phyloP scores from a whole-genome alignment of 2,888 invertebrate genomes.

The Suillia variegata region DNA sequence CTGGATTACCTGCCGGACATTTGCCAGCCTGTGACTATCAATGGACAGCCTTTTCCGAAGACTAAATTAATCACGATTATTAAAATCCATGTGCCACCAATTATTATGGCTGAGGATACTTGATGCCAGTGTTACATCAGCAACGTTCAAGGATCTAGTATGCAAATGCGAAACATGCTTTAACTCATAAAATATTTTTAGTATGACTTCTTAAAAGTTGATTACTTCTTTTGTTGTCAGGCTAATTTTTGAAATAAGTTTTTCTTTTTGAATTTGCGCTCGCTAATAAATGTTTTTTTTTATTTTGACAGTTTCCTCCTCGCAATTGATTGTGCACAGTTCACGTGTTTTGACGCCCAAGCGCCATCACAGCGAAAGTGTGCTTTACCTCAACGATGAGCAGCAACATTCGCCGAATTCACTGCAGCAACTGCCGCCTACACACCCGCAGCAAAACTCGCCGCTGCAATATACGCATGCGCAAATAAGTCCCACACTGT shows the following conservation, averaged over 20 bases:
- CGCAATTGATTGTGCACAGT: slow-evolving; percentile 76
- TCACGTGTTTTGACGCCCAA: slow-evolving; percentile 78
- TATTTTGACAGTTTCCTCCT: slow-evolving; percentile 56
- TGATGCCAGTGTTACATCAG: too few species aligned
- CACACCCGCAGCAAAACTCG: slow-evolving; percentile 21
- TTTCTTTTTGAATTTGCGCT: slow-evolving; percentile 17
- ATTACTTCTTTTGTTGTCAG: too few species aligned
- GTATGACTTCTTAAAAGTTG: too few species aligned
- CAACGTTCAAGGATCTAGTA: neutral
- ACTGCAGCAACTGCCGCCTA: slow-evolving; percentile 20
- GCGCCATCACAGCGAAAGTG: slow-evolving; percentile 78
- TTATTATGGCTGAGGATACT: too few species aligned
- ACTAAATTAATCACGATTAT: too few species aligned
- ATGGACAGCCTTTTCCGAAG: too few species aligned
- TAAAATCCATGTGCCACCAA: too few species aligned
- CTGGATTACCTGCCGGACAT: too few species aligned
- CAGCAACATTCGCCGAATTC: slow-evolving; percentile 25
- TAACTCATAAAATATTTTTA: neutral
- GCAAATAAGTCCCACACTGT: slow-evolving; percentile 6
- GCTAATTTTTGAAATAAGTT: too few species aligned
- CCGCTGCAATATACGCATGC: neutral
- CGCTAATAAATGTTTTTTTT: neutral
- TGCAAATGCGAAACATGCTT: neutral
- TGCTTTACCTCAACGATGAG: slow-evolving; percentile 70
- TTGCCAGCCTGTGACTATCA: too few species aligned